Evolutionary conservation across 2,797 vertebrate species (phyloP), one percentile per base, ranked within the genome.

Genomic region (Enteromius trimaculatus): DNA sequence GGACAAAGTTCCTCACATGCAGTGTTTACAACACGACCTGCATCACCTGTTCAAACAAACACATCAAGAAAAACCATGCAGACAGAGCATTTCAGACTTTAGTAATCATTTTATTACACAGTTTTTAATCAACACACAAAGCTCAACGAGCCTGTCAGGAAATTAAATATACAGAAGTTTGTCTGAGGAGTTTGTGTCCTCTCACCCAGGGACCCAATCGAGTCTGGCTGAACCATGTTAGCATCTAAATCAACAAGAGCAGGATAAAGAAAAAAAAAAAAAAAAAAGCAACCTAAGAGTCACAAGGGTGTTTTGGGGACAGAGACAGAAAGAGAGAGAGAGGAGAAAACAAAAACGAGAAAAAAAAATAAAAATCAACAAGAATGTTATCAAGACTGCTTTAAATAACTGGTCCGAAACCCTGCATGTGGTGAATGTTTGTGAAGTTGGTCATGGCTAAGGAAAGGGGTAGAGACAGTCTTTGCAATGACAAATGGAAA

Each of bases 141-240:
- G 97, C 97, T 97, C 97, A 97, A 97, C 92, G 97, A 98, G 97
- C 97, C 96, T 94, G 94, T 90, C 97, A 96, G 96, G 96, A 97
- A 96, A 97, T 99, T 98, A 97, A 99, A 98, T 98, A 99, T 97
- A 98, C 97, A 98, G 96, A 97, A 96, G 95, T 97, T 95, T 95
- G 95, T 97, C 95, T 97, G 96, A 96, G 96, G 95, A 96, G 95
- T 96, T 96, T 90, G 96, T 93, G 96, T 96, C 96, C 97, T 97
- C 95, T 95, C 96, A 98, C 96, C 95, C 96, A 95, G 96, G 97
- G 94, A 88, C 95, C 96, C 96, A 96, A 97, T 96, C 96, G 93
- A 96, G 96, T 96, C 96, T 96, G 96, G 93, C 96, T 97, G 96
- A 96, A 96, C 96, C 96, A 95, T 96, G 96, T 98, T 97, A 98